Conservation (phyloP, 2,113 vertebrate genomes). For the Chrysemys picta region DNA sequence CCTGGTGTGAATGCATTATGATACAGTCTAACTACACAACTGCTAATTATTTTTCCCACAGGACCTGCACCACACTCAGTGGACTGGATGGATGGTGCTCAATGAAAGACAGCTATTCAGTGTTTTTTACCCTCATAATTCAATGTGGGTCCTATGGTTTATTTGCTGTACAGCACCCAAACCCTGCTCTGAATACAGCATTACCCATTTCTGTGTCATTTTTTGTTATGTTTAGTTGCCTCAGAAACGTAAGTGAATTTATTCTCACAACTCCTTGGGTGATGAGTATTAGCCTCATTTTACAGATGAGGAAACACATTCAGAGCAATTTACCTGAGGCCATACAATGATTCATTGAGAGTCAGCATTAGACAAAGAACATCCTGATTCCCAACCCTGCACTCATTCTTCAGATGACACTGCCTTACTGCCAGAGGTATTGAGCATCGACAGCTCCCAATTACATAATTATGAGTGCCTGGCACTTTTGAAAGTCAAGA, state of each 20-base stretch:
- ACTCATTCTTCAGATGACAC: background rate
- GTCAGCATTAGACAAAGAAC: background rate
- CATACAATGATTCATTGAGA: background rate
- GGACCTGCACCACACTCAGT: background rate
- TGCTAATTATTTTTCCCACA: background rate
- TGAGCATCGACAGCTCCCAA: background rate
- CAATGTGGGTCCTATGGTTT: background rate
- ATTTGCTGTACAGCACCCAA: background rate
- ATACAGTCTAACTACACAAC: slow-evolving; percentile 30
- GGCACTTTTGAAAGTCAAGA: background rate
- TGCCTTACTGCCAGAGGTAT: background rate
- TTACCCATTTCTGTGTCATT: background rate
- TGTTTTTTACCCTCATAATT: slow-evolving; percentile 24
- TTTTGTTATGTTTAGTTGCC: background rate
- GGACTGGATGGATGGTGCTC: background rate
- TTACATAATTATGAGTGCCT: background rate
- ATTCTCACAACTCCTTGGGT: background rate
- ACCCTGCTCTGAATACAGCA: background rate
- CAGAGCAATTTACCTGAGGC: background rate
- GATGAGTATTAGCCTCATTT: background rate
- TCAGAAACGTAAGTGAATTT: background rate
- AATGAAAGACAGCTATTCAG: slow-evolving; percentile 5
- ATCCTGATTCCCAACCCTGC: background rate
- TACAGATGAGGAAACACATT: background rate
- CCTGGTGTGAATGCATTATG: background rate